phyloP scores from a whole-genome alignment of 2,888 invertebrate species.

The Fragum whitleyi region DNA sequence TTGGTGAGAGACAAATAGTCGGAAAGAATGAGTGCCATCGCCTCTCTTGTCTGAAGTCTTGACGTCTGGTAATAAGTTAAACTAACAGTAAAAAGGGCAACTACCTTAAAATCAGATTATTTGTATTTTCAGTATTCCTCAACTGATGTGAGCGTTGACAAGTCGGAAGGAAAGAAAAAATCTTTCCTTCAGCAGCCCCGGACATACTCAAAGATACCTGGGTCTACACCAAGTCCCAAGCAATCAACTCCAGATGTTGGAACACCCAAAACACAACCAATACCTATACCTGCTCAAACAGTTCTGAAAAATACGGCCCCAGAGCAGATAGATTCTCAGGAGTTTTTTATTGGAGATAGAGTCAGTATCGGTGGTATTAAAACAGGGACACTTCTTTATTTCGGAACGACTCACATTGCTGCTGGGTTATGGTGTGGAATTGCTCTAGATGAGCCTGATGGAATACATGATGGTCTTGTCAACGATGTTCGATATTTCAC shows the following conservation, averaged over 20 bases:
- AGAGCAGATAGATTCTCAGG: slow-evolving; percentile 48
- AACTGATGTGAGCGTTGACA: slow-evolving; percentile 22
- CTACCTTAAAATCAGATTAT: no score
- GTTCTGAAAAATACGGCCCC: slow-evolving; percentile 26
- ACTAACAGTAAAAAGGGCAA: no score
- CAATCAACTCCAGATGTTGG: slow-evolving; percentile 32
- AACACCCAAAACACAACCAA: slow-evolving; percentile 54
- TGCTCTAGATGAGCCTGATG: slow-evolving; percentile 87
- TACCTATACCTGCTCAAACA: slow-evolving; percentile 49
- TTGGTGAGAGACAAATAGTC: no score
- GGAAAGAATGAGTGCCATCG: no score
- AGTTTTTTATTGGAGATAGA: slow-evolving; percentile 83
- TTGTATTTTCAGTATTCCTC: slow-evolving; percentile 56
- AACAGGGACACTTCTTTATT: slow-evolving; percentile 87
- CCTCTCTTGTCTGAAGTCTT: no score
- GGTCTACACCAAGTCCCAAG: slow-evolving; percentile 18
- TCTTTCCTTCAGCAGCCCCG: slow-evolving; percentile 73
- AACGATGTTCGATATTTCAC: slow-evolving; percentile 88
- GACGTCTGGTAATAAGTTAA: no score
- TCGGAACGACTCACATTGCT: slow-evolving; percentile 88
- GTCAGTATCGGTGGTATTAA: slow-evolving; percentile 86
- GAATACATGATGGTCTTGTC: slow-evolving; percentile 89
- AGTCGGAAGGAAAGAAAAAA: slow-evolving; percentile 61
- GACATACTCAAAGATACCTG: slow-evolving; percentile 41
- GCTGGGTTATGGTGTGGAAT: slow-evolving; percentile 89